phyloP scores from a whole-genome alignment of 2,888 invertebrate species.

The Urechis unicinctus region DNA sequence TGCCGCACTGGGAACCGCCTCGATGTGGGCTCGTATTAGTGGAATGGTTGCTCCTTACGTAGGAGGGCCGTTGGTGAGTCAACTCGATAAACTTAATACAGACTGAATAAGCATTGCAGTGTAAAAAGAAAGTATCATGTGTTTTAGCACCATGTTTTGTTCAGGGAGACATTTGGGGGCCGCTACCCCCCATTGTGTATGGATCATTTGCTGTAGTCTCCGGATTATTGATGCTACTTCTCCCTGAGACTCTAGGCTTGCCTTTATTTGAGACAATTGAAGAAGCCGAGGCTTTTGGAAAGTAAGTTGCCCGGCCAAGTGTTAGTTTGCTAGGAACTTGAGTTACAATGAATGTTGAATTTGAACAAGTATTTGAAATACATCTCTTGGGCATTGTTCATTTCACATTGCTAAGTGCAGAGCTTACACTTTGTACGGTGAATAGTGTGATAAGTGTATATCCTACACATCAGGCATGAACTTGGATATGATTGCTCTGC shows the following conservation, averaged over 20 bases:
- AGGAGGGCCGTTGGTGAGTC: slow-evolving; percentile 9
- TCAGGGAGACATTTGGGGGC: slow-evolving; percentile 8
- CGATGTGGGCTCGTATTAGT: slow-evolving; percentile 9
- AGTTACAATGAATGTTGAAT: no score
- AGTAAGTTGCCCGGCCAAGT: no score
- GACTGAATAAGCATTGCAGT: not conserved
- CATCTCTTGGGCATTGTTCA: no score
- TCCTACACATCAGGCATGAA: no score
- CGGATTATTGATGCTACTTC: slow-evolving; percentile 7
- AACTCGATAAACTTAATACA: not conserved
- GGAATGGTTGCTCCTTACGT: slow-evolving; percentile 15
- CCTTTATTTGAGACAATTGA: slow-evolving; percentile 8
- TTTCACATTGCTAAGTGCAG: no score
- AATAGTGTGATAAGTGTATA: no score
- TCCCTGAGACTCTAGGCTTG: slow-evolving; percentile 12
- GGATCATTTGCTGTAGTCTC: slow-evolving; percentile 7
- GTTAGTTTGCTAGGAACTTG: no score
- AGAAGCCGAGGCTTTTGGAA: slow-evolving; percentile 9
- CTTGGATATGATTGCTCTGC: no score
- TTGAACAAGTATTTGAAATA: no score
- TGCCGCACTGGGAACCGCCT: slow-evolving; percentile 11
- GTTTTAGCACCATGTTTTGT: not conserved
- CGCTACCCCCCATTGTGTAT: slow-evolving; percentile 12
- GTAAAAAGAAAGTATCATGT: no score
- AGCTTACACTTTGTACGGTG: no score